Evolutionary conservation across 2,113 vertebrate species (phyloP).

Genomic region (Pterocles orientalis): DNA sequence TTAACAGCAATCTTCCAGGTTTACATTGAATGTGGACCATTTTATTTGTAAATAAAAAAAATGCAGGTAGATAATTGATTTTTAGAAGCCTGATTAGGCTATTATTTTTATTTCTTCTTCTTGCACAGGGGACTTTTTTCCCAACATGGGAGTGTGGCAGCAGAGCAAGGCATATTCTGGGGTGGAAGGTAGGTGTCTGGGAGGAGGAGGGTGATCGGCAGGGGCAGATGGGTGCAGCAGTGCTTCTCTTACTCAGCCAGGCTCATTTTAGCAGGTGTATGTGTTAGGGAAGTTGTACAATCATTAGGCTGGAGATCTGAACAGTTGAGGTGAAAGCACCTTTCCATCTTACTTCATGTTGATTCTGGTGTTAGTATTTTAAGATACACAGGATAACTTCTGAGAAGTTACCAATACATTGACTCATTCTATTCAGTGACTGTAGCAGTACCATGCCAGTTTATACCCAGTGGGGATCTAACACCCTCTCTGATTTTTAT

Average conservation of each 20-base stretch:
- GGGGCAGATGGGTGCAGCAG: not conserved
- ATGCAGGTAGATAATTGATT: not conserved
- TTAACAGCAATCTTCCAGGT: not conserved
- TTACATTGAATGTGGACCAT: not conserved
- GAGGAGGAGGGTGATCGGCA: not conserved
- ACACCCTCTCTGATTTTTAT: not conserved
- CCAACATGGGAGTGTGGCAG: not conserved
- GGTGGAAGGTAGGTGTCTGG: not conserved
- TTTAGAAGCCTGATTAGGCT: not conserved
- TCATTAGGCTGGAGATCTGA: not conserved
- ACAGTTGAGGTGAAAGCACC: not conserved
- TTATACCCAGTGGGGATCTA: not conserved
- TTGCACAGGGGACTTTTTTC: not conserved
- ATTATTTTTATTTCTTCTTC: slow-evolving; percentile 8
- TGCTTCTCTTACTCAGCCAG: not conserved
- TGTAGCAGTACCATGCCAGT: not conserved
- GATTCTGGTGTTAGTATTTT: not conserved
- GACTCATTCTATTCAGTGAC: not conserved
- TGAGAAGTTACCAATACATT: slow-evolving; percentile 29
- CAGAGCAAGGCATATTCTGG: not conserved
- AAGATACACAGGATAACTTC: not conserved
- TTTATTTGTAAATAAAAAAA: not conserved
- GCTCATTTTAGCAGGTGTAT: not conserved
- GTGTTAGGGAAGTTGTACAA: not conserved
- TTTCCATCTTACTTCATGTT: not conserved